Percentiles rank a stretch among this genome's conserved stretches.
These are phyloP conservation scores for Coenonympha glycerion DNA, from an alignment of 2,888 invertebrate species.

Conservation along the genomic window DNA sequence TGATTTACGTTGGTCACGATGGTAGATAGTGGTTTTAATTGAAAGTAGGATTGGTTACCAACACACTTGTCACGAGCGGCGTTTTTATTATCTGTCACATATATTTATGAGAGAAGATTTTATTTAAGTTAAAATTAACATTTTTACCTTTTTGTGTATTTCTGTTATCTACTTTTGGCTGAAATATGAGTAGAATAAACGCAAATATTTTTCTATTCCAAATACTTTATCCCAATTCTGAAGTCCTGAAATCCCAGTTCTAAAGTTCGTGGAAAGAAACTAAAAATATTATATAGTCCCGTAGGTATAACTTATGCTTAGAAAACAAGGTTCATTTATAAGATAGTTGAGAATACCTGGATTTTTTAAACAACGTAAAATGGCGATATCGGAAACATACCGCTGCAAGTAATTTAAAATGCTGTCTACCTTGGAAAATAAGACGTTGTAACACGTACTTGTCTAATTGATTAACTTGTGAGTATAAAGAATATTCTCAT, in stretches of 20 bases:
- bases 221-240: too few relatives aligned
- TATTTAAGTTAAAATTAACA: too few relatives aligned
- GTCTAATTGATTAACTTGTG: background rate
- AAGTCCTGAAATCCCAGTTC: background rate
- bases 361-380: background rate
- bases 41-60: background rate
- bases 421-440: background rate
- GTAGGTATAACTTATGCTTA: background rate
- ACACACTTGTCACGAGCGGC: background rate
- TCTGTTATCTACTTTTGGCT: too few relatives aligned
- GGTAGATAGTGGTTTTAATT: conserved; percentile 4
- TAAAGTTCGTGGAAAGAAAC: background rate
- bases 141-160: too few relatives aligned
- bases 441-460: background rate
- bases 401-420: background rate
- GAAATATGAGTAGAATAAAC: too few relatives aligned
- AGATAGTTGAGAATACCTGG: background rate
- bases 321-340: background rate
- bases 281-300: background rate
- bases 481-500: too few relatives aligned
- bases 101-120: too few relatives aligned
- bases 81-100: too few relatives aligned
- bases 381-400: conserved; percentile 1
- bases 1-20: conserved; percentile 5
- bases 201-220: too few relatives aligned